Conservation (phyloP, 1,140 invertebrate genomes). For the Drosophila lacertosa region DNA sequence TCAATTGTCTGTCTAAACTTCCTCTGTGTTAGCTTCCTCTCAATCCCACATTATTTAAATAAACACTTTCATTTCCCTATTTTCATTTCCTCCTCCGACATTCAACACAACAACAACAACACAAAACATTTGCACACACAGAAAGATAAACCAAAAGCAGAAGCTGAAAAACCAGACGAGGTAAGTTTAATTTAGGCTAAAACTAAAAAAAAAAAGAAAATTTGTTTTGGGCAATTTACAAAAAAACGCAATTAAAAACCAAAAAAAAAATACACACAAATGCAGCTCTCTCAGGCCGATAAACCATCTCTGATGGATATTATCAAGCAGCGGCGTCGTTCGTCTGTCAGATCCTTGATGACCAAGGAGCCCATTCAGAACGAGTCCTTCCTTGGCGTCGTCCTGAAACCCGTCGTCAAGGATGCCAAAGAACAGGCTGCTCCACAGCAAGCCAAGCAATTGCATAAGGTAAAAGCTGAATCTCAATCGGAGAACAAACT, state of each 20-base stretch:
- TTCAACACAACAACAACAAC: neutral
- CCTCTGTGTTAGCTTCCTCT: neutral
- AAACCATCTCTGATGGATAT: constrained; percentile 69
- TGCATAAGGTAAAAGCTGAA: constrained; percentile 73
- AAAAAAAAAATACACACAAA: no score
- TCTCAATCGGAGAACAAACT: no score
- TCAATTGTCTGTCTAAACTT: neutral
- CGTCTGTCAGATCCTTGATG: constrained; percentile 69
- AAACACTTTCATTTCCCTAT: neutral
- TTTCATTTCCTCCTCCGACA: neutral
- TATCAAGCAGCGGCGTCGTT: constrained; percentile 74
- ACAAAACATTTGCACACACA: constrained; percentile 12
- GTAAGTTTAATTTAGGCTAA: constrained; percentile 31
- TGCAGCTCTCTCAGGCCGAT: constrained; percentile 44
- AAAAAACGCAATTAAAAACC: neutral
- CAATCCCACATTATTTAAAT: neutral
- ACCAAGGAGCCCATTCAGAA: constrained; percentile 79
- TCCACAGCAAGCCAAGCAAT: constrained; percentile 84
- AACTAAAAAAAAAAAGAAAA: neutral
- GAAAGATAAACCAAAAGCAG: constrained; percentile 32
- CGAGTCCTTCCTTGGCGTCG: constrained; percentile 85
- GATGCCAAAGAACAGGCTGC: constrained; percentile 84
- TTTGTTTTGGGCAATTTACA: no score
- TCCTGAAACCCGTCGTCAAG: constrained; percentile 87
- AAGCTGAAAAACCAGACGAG: constrained; percentile 19